Evolutionary conservation across 2,888 invertebrate species (phyloP), one percentile per base, ranked within the genome.

Genomic region (Pilophorus perplexus): DNA sequence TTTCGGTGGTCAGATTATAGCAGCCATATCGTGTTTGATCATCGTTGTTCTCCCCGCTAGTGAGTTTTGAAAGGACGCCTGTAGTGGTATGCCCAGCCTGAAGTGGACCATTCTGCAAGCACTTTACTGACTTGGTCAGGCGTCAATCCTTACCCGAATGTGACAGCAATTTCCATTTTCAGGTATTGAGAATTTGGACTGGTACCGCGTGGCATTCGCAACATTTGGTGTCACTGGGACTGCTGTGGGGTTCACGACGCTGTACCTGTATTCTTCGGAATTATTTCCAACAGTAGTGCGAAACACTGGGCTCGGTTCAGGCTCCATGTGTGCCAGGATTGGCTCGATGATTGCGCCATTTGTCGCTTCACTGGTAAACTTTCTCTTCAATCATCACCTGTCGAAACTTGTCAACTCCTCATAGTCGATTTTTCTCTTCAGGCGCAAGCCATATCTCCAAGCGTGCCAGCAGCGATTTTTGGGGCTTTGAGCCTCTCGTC

Each of bases 291-390:
- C 94, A 0, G 88, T 92, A 1, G 86, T 93, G 0, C 82, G 94
- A 27, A 93, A 93, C 74, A 86, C 89, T 40, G 93, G 91, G 0
- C 85, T 94, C 65, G 94, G 94, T 0, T 80, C 89, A 2, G 86
- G 90, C 25, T 93, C 93, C 0, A 89, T 91, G 80, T 84, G 87
- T 68, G 93, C 93, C 0, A 83, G 93, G 73, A 78, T 93, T 67
- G 94, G 94, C 5, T 91, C 92, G 0, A 90, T 93, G 82, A 72
- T 86, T 2, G 90, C 93, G 0, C 93, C 93, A 0, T 89, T 89
- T 73, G 83, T 93, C 1, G 87, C 88, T 1, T 83, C 86, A n/a
- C 75, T 90, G 70, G 80, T 80, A 74, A n/a, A n/a, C n/a, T n/a
- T n/a, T n/a, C n/a, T n/a, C n/a, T n/a, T n/a, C 33, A 12, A n/a